A percentile compares a stretch with the other conserved stretches of the same genome.
Conservation (phyloP, 2,888 invertebrate genomes). For the Ferrisia virgata region DNA sequence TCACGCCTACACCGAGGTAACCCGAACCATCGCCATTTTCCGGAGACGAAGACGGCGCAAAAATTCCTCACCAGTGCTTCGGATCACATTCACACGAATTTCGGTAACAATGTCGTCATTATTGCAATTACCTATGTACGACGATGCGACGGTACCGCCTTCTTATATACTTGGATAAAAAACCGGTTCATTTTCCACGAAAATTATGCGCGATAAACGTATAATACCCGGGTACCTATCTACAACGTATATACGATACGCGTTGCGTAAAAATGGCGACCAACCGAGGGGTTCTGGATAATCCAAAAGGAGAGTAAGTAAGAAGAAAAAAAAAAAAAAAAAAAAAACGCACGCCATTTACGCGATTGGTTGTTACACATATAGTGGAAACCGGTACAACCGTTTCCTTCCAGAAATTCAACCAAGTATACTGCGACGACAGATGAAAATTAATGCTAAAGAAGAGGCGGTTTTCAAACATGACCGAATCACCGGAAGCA, state of each 20-base stretch:
- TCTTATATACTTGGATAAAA: background rate
- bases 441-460: conserved; percentile 24
- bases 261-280: background rate
- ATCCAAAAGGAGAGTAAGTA: background rate
- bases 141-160: background rate
- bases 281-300: background rate
- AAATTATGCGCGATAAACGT: background rate
- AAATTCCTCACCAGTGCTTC: background rate
- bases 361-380: conserved; percentile 5
- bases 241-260: no score
- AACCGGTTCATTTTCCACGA: conserved; percentile 35
- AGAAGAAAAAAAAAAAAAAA: no score
- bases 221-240: no score
- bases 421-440: background rate
- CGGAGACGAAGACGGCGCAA: no score
- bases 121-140: background rate
- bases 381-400: conserved; percentile 32
- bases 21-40: background rate
- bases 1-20: background rate
- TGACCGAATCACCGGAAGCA: conserved; percentile 19
- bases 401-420: conserved; percentile 15
- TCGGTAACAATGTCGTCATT: conserved; percentile 10
- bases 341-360: background rate
- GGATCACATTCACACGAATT: background rate
- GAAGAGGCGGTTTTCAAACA: conserved; percentile 27